Base-by-base conservation (phyloP, 2,113 vertebrate genomes). In the Nanorana parkeri region DNA sequence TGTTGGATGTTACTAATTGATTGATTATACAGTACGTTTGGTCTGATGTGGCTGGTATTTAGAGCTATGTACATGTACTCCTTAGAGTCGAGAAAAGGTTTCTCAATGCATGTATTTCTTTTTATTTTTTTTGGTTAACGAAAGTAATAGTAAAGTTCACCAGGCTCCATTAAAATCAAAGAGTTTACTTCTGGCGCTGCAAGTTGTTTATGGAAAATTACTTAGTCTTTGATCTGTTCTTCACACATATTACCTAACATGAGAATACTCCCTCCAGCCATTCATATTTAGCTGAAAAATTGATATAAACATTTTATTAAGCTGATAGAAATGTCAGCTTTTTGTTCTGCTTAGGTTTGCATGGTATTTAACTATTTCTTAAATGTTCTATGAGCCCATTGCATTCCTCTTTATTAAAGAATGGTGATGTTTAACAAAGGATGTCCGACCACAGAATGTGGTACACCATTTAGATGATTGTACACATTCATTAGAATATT, bases 171-270 rank as follows among this genome's bases (percentile, higher is more conserved):
- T 78, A 78, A 74, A 78, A 78, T 78, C 77, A 78, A 78, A 68
- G 77, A 68, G 61, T 78, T 68, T 68, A 68, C 61, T 78, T 78
- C 77, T 68, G 77, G 61, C 60, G 23, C 36, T 65, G 60, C 36
- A 83, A 78, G 75, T 61, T 68, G 86, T 86, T 86, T 72, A 17
- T 64, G 54, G n/a, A 21, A 5, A 6, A 15, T 60, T 51, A 64
- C 21, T 74, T 69, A 65, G 20, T 68, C 83, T 82, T 88, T 85
- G 83, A 41, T 81, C 77, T 71, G 68, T 52, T 77, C 75, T 66
- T 77, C 75, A 77, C 61, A 77, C 36, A 52, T 77, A 77, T 66
- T 65, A 65, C 47, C 75, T 77, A 77, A 77, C 61, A 65, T 19
- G 61, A 66, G 47, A 36, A 77, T 77, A 66, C 47, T 65, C 41